Evolutionary conservation across 2,888 invertebrate species (phyloP).

Genomic region (Cephalotes varians): DNA sequence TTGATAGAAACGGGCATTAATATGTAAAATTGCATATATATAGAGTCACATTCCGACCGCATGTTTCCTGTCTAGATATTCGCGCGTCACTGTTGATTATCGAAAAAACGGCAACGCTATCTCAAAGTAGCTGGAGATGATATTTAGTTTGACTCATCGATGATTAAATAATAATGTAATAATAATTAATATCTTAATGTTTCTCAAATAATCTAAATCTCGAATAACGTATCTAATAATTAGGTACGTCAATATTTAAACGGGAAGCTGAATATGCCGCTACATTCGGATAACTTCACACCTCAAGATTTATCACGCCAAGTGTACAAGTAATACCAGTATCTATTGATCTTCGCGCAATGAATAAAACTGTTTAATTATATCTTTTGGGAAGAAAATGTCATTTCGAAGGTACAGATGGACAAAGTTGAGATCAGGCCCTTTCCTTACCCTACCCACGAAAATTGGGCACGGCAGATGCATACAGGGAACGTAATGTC

Average conservation of each 20-base stretch:
- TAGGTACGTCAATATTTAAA: background rate
- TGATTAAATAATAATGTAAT: background rate
- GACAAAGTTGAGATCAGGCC: background rate
- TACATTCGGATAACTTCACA: background rate
- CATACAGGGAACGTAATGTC: background rate
- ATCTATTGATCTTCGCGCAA: background rate
- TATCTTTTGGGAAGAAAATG: background rate
- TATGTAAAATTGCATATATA: background rate
- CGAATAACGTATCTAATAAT: background rate
- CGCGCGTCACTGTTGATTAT: background rate
- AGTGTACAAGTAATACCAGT: background rate
- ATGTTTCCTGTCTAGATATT: background rate
- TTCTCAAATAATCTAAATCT: background rate
- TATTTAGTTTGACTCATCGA: background rate
- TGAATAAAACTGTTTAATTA: background rate
- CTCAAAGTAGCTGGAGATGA: background rate
- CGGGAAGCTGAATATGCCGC: background rate
- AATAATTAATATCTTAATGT: background rate
- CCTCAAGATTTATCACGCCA: background rate
- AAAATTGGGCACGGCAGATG: background rate
- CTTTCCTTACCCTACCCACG: background rate
- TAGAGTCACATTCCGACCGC: background rate
- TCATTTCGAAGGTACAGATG: conserved; percentile 2
- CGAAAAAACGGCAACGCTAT: background rate
- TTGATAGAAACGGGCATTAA: no score